Percentiles rank a stretch among this genome's conserved stretches.
These are phyloP conservation scores for Gallinago undulata DNA, from an alignment of 2,113 vertebrate species.

Conservation along the genomic window DNA sequence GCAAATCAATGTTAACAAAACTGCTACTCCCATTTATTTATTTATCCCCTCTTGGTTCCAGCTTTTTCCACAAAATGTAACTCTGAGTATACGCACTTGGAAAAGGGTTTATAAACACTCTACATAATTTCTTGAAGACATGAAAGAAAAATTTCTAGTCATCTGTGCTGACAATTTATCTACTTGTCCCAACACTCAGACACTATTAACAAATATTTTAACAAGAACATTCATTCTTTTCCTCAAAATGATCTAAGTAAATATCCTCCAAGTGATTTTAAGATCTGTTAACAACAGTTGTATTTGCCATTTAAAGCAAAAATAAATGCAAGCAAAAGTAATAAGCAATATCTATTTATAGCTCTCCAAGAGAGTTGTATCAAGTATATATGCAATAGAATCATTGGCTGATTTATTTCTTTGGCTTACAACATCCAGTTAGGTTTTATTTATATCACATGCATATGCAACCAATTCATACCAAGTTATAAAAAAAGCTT, in stretches of 20 bases:
- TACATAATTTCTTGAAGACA: not conserved
- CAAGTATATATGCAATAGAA: not conserved
- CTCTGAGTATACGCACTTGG: not conserved
- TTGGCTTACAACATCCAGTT: not conserved
- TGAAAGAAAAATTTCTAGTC: not conserved
- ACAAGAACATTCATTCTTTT: not conserved
- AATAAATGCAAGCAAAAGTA: not conserved
- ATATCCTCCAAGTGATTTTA: not conserved
- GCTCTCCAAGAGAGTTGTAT: not conserved
- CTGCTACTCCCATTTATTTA: not conserved
- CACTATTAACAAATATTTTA: not conserved
- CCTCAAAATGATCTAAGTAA: not conserved
- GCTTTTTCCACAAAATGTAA: not conserved
- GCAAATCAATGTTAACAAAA: not conserved
- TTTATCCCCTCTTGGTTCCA: not conserved
- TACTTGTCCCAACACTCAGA: not conserved
- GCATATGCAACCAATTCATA: not conserved
- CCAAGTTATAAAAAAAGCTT: not conserved
- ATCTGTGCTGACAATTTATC: not conserved
- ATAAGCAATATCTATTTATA: not conserved
- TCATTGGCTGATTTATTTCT: not conserved
- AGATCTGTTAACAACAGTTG: not conserved
- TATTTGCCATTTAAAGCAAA: conserved; percentile 6
- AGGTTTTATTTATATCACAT: conserved; percentile 18
- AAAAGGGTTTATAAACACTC: not conserved